These are phyloP conservation scores for Romanogobio albipinnatus DNA, from an alignment of 2,113 vertebrate genomes.

Conservation along the genomic window DNA sequence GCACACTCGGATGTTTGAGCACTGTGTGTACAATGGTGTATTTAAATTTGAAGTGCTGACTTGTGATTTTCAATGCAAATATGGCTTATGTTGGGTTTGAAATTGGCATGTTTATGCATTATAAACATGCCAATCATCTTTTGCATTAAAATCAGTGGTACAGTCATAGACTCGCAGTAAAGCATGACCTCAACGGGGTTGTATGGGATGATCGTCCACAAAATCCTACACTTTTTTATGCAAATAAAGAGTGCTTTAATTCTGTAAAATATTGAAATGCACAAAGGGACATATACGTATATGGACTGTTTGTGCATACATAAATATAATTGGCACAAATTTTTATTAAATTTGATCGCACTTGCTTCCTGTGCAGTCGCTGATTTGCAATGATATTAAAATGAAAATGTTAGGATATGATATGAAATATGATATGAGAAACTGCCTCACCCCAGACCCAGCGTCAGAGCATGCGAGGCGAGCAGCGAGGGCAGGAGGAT, in stretches of 20 bases:
- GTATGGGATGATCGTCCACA: not conserved
- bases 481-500: constrained; percentile 58
- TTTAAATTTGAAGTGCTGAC: not conserved
- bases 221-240: not conserved
- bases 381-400: not conserved
- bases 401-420: not conserved
- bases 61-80: not conserved
- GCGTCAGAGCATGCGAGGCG: constrained; percentile 59
- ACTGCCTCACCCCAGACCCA: constrained; percentile 57
- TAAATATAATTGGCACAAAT: not conserved
- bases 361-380: not conserved
- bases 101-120: not conserved
- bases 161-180: not conserved
- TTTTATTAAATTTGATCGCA: not conserved
- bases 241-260: not conserved
- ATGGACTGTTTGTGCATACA: not conserved
- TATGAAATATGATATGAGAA: not conserved
- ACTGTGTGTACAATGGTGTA: not conserved
- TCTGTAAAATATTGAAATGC: not conserved
- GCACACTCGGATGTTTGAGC: not conserved
- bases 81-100: not conserved
- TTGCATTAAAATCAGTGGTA: not conserved
- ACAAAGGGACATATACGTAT: not conserved
- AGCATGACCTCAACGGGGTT: not conserved
- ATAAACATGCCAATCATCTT: not conserved